phyloP scores from a whole-genome alignment of 2,113 vertebrate species.

The Pagrus major region DNA sequence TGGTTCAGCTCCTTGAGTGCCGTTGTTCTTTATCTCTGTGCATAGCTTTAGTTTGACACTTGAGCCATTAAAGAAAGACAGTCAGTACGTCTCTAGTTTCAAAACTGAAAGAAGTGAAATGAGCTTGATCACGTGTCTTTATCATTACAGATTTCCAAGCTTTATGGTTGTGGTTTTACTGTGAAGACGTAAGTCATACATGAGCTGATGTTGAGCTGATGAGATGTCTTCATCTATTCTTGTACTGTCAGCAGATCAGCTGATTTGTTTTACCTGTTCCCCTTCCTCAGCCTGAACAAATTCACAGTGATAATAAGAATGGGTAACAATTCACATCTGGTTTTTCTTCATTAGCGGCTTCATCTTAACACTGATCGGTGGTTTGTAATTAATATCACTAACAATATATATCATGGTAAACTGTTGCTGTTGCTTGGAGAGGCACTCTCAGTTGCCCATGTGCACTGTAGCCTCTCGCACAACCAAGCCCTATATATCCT shows the following conservation, averaged over 20 bases:
- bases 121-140: slow-evolving; percentile 22
- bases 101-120: background rate
- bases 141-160: background rate
- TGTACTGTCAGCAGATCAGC: slow-evolving; percentile 15
- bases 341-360: background rate
- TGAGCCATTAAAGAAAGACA: background rate
- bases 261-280: background rate
- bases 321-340: background rate
- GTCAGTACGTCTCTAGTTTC: background rate
- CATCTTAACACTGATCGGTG: background rate
- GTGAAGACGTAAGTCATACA: slow-evolving; percentile 10
- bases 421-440: background rate
- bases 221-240: background rate
- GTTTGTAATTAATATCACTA: background rate
- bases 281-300: background rate
- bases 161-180: slow-evolving; percentile 19
- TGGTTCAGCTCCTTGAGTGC: background rate
- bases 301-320: background rate
- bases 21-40: background rate
- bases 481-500: background rate
- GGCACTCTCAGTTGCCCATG: background rate
- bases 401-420: background rate
- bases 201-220: slow-evolving; percentile 13
- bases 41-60: slow-evolving; percentile 2
- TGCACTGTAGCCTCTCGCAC: background rate